phyloP scores from a whole-genome alignment of 2,797 vertebrate genomes.

The Channallabes apus region DNA sequence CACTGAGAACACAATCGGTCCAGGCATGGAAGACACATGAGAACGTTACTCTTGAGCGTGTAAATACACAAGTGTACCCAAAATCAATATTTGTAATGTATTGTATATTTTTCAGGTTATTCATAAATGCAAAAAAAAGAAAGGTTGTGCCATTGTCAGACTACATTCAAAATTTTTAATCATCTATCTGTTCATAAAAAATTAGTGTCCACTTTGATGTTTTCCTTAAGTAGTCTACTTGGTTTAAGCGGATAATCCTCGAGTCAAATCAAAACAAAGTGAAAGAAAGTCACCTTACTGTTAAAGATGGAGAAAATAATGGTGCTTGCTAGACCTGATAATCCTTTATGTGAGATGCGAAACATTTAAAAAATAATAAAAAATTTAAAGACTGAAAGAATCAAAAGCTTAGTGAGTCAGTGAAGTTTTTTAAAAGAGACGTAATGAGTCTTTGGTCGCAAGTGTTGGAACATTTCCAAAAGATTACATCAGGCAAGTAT shows the following conservation, averaged over 20 bases:
- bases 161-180: not conserved
- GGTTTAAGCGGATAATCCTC: not conserved
- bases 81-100: not conserved
- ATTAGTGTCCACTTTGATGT: not conserved
- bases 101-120: not conserved
- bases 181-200: not conserved
- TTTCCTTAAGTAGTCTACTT: not conserved
- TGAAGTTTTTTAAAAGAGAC: not conserved
- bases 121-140: not conserved
- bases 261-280: not conserved
- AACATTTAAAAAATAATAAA: not conserved
- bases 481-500: not conserved
- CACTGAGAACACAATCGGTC: too few relatives aligned
- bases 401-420: not conserved
- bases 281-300: not conserved
- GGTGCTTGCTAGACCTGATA: not conserved
- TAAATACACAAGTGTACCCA: too few relatives aligned
- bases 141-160: not conserved
- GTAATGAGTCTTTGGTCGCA: not conserved
- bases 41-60: too few relatives aligned
- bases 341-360: not conserved
- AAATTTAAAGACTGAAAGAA: not conserved
- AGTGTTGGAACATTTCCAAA: too few relatives aligned
- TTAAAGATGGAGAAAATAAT: not conserved
- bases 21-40: too few relatives aligned